A percentile compares a stretch with the other conserved stretches of the same genome.
Conservation (phyloP, 2,888 invertebrate genomes). For the Andrena haemorrhoa region DNA sequence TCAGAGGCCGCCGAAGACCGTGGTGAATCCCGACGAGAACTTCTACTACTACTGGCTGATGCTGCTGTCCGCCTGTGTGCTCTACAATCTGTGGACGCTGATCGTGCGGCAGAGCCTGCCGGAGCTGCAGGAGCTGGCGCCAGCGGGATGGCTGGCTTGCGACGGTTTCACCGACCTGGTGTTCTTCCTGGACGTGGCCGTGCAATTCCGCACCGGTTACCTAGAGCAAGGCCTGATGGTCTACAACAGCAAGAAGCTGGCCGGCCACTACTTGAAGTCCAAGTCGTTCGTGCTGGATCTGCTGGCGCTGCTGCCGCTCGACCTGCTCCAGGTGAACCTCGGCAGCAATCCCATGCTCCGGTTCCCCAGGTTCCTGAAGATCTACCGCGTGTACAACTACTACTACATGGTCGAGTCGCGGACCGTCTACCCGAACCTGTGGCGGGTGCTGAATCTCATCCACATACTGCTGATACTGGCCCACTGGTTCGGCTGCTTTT, state of each 20-base stretch:
- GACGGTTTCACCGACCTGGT: slow-evolving; percentile 95
- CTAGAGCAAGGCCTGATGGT: slow-evolving; percentile 98
- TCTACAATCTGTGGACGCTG: slow-evolving; percentile 98
- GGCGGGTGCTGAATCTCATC: slow-evolving; percentile 97
- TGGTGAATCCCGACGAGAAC: slow-evolving; percentile 97
- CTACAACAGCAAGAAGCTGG: slow-evolving; percentile 95
- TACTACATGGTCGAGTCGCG: slow-evolving; percentile 98
- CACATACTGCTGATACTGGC: slow-evolving; percentile 97
- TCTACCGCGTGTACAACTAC: slow-evolving; percentile 95
- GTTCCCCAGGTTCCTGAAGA: slow-evolving; percentile 95
- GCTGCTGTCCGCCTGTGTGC: slow-evolving; percentile 94
- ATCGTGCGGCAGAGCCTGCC: slow-evolving; percentile 98
- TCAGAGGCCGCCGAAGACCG: slow-evolving; percentile 91
- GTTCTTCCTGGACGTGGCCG: slow-evolving; percentile 94
- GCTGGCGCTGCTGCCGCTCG: slow-evolving; percentile 93
- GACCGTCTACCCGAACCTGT: slow-evolving; percentile 97
- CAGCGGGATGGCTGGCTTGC: slow-evolving; percentile 92
- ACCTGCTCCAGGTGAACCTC: slow-evolving; percentile 93
- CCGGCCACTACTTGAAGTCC: slow-evolving; percentile 94
- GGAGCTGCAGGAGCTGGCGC: slow-evolving; percentile 92
- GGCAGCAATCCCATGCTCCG: slow-evolving; percentile 95
- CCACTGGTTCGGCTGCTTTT: slow-evolving; percentile 99
- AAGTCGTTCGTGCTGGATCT: slow-evolving; percentile 94
- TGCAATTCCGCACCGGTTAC: slow-evolving; percentile 97
- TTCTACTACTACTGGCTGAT: slow-evolving; percentile 98